These are phyloP conservation scores for Ametastegia equiseti DNA, from an alignment of 2,888 invertebrate species.

Conservation along the genomic window DNA sequence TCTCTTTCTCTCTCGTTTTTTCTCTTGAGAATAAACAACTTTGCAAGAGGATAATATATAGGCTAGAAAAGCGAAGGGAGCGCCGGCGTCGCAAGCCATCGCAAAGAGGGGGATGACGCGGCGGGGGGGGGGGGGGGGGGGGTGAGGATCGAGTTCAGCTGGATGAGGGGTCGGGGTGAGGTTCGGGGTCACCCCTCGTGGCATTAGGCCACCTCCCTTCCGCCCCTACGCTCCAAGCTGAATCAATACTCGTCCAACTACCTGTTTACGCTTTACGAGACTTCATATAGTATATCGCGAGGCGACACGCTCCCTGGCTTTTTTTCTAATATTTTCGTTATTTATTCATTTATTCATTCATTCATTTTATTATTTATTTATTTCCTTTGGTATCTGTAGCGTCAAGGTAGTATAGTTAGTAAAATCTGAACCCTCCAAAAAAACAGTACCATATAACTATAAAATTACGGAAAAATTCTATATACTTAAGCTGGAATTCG, in stretches of 20 bases:
- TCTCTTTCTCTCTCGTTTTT: not conserved
- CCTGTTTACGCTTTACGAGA: conserved; percentile 46
- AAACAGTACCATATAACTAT: too few species aligned
- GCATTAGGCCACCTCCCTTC: conserved; percentile 46
- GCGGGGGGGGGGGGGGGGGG: too few species aligned
- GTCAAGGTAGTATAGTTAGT: too few species aligned
- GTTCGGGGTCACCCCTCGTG: conserved; percentile 39
- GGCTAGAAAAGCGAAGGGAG: conserved; percentile 1
- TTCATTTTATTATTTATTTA: not conserved
- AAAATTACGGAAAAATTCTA: too few species aligned
- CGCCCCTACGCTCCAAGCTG: conserved; percentile 42
- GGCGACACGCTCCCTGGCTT: not conserved
- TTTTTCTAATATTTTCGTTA: too few species aligned
- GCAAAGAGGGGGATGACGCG: not conserved
- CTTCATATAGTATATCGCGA: not conserved
- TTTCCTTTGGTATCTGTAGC: too few species aligned
- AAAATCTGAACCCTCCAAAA: too few species aligned
- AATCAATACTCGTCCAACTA: conserved; percentile 48
- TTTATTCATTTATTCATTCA: not conserved
- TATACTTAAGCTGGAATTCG: too few species aligned
- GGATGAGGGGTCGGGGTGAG: conserved; percentile 36
- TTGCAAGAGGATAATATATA: conserved; percentile 35
- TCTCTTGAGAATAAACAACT: conserved; percentile 41
- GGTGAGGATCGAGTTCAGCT: conserved; percentile 17
- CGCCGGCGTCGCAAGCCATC: conserved; percentile 37